These are phyloP conservation scores for Potamarius usumacintae DNA, from an alignment of 2,113 vertebrate genomes.

Conservation along the genomic window DNA sequence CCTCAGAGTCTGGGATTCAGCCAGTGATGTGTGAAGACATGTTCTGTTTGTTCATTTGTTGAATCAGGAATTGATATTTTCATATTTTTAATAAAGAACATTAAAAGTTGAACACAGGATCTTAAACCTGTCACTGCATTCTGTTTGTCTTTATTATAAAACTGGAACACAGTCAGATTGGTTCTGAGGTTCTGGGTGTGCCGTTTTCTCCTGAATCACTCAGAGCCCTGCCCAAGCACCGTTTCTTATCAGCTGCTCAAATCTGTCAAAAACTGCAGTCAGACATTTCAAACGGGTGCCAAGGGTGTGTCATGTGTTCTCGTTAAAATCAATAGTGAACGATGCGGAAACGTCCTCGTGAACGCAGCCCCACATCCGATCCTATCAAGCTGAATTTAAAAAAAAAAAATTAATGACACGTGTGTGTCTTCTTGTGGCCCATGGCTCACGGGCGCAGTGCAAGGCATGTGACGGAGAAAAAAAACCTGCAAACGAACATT, in stretches of 20 bases:
- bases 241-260: background rate
- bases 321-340: background rate
- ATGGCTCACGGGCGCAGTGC: background rate
- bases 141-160: background rate
- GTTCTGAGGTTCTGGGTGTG: background rate
- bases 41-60: background rate
- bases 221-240: background rate
- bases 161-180: background rate
- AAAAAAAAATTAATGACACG: background rate
- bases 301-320: background rate
- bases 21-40: background rate
- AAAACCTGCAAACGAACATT: conserved; percentile 28
- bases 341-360: background rate
- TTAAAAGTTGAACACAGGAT: too few species aligned
- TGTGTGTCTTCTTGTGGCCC: background rate
- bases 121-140: background rate
- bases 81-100: background rate
- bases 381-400: background rate
- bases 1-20: background rate
- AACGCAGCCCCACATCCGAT: background rate
- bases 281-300: background rate
- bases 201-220: background rate
- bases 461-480: conserved; percentile 7
- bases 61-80: background rate
- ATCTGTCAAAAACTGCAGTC: background rate